A percentile compares a stretch with the other conserved stretches of the same genome.
These are phyloP conservation scores for Malthinus flaveolus DNA, from an alignment of 2,888 invertebrate species.

Conservation along the genomic window DNA sequence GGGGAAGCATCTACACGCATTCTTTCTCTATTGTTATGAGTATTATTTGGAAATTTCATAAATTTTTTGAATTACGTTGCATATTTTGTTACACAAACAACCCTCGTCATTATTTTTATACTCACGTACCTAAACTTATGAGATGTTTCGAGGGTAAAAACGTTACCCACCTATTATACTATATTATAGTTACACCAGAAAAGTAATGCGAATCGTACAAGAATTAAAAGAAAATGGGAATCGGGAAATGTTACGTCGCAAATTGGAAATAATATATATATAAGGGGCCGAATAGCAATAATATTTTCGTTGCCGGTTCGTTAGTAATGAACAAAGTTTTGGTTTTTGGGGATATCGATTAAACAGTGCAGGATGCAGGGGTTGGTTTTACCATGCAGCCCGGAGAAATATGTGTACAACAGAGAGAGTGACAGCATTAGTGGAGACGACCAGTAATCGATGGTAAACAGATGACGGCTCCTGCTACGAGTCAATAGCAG, in stretches of 20 bases:
- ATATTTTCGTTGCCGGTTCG: conserved; percentile 27
- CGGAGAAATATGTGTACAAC: conserved; percentile 26
- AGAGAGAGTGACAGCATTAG: conserved; percentile 30
- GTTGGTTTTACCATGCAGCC: conserved; percentile 26
- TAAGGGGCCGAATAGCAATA: conserved; percentile 21
- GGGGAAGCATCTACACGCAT: too few species aligned
- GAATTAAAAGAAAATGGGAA: neutral
- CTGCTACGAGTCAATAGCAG: conserved; percentile 29
- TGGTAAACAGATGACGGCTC: conserved; percentile 54
- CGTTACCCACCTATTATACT: neutral
- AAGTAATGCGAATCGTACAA: neutral
- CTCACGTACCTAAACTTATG: too few species aligned
- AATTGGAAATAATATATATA: conserved; percentile 7
- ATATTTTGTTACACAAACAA: too few species aligned
- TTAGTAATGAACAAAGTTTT: conserved; percentile 29
- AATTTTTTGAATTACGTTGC: too few species aligned
- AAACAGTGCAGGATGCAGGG: conserved; percentile 28
- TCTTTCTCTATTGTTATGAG: too few species aligned
- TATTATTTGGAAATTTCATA: too few species aligned
- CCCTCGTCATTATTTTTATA: too few species aligned
- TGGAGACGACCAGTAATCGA: conserved; percentile 51
- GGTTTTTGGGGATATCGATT: conserved; percentile 29
- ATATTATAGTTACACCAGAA: neutral
- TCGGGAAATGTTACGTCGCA: conserved; percentile 10
- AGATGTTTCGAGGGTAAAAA: too few species aligned